Percentiles rank a stretch among this genome's conserved stretches.
These are phyloP conservation scores for Cyprinodon variegatus DNA, from an alignment of 2,113 vertebrate genomes.

Conservation along the genomic window DNA sequence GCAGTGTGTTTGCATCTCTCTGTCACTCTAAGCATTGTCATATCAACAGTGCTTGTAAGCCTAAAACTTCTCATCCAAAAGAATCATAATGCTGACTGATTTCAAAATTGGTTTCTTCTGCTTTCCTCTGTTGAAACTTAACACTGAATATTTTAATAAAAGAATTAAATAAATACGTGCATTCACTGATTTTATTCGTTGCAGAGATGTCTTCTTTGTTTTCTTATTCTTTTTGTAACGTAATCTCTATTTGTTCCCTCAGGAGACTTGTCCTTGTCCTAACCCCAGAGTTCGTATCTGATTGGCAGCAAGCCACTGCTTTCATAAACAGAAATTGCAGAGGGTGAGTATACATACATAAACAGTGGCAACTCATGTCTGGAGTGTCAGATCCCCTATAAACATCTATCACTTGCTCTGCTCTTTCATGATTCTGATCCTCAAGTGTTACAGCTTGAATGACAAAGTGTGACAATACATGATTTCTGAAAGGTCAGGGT, in stretches of 20 bases:
- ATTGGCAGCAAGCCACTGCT: constrained; percentile 76
- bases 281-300: constrained; percentile 64
- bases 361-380: constrained; percentile 73
- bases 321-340: constrained; percentile 77
- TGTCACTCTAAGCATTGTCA: no score
- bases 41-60: no score
- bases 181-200: not conserved
- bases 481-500: constrained; percentile 61
- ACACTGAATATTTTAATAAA: no score
- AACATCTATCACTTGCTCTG: constrained; percentile 74
- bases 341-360: constrained; percentile 71
- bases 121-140: no score
- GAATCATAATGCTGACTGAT: no score
- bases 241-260: constrained; percentile 43
- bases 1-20: no score
- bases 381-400: constrained; percentile 72
- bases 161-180: no score
- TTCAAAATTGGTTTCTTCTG: no score
- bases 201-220: not conserved
- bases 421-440: constrained; percentile 51
- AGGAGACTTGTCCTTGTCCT: constrained; percentile 53
- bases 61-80: no score
- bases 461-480: constrained; percentile 47
- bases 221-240: constrained; percentile 40
- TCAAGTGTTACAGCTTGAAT: constrained; percentile 63